Evolutionary conservation across 2,888 invertebrate species (phyloP).

Genomic region (Sphinx pinastri): DNA sequence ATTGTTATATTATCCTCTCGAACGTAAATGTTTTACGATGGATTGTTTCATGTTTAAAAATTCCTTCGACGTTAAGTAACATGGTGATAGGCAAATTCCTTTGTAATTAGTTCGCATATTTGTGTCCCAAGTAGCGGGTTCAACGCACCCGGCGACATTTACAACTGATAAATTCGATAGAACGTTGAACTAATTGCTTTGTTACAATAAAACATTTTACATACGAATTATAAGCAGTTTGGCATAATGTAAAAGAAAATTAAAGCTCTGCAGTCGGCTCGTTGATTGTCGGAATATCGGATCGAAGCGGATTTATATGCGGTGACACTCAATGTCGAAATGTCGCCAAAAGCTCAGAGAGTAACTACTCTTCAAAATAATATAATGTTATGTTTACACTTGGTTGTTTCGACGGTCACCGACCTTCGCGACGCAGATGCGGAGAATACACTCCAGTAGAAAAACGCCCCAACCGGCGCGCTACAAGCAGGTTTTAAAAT

Average conservation of each 20-base stretch:
- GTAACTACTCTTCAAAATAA: slow-evolving; percentile 5
- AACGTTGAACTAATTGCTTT: slow-evolving; percentile 3
- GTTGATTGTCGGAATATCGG: not conserved
- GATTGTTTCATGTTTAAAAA: slow-evolving; percentile 43
- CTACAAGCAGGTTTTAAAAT: slow-evolving; percentile 58
- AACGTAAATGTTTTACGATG: slow-evolving; percentile 33
- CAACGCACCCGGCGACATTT: slow-evolving; percentile 51
- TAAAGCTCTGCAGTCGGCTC: not conserved
- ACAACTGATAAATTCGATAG: slow-evolving; percentile 51
- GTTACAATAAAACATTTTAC: not conserved
- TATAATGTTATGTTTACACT: slow-evolving; percentile 62
- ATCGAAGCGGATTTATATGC: not conserved
- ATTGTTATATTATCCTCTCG: slow-evolving; percentile 46
- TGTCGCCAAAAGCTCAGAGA: not conserved
- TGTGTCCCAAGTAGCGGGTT: slow-evolving; percentile 48
- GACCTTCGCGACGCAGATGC: slow-evolving; percentile 74
- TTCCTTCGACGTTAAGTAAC: slow-evolving; percentile 32
- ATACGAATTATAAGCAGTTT: not conserved
- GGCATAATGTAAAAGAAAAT: not conserved
- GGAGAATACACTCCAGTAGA: slow-evolving; percentile 44
- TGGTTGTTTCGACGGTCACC: slow-evolving; percentile 74
- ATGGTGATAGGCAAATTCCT: slow-evolving; percentile 21
- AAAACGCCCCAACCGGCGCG: slow-evolving; percentile 55
- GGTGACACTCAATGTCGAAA: slow-evolving; percentile 12
- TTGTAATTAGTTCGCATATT: slow-evolving; percentile 45